Evolutionary conservation across 2,888 invertebrate genomes (phyloP), one percentile per base, ranked within the genome.

Genomic region (Lepidochitona cinerea): DNA sequence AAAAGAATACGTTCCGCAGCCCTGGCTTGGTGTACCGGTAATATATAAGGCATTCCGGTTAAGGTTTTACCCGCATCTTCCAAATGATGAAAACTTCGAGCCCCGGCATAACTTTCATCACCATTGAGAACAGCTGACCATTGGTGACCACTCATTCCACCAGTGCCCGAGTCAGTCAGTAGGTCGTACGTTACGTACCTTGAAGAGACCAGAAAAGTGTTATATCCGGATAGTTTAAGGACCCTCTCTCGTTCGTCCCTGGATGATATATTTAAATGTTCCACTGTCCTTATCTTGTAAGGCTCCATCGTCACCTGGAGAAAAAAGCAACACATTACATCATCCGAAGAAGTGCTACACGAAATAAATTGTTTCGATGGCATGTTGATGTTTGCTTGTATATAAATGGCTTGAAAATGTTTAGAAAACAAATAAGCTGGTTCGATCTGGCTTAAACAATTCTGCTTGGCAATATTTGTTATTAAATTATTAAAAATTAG

Each of bases 21-120:
- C 7, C 74, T 68, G 0, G 73, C 76, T 41, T 76, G 76, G 41
- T 76, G 76, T 12, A 64, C 66, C 4, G 76, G 76, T 14, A 71
- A 36, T 9, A 70, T 32, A 65, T 70, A 23, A 5, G 66, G 35
- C 35, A 64, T 26, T 14, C 70, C 70, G 12, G 59, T 36, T 23
- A 70, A 26, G 23, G n/a, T 7, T n/a, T 35, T 12, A 1, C 29
- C 54, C 35, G 52, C 37, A 1, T 70, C 37, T 29, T 70, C 37
- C 5, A 70, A 23, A 0, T 1, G 35, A 12, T 33, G 7, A 32
- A 70, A 70, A 37, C 70, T 70, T 0, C 29, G 14, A 2, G 59
- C 23, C 4, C 70, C 70, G 9, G 70, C 70, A 37, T 70, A 70
- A 36, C 59, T 59, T 23, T 70, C 70, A 7, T 70, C 70, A 0